Evolutionary conservation across 2,797 vertebrate species (phyloP).

Genomic region (Nannoperca obscura): DNA sequence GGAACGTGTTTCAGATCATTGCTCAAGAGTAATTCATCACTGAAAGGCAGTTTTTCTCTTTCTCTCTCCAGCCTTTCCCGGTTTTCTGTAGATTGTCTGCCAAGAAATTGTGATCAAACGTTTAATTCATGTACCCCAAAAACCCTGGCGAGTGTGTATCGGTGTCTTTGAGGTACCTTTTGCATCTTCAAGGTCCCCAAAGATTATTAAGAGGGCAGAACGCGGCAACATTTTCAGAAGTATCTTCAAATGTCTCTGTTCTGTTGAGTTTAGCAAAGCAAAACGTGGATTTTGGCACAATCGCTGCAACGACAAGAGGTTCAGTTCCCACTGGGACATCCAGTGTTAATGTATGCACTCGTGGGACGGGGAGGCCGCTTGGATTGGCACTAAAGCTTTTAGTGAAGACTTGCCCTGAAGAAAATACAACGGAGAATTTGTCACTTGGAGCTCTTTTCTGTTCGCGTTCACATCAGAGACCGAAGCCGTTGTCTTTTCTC

Average conservation of each 20-base stretch:
- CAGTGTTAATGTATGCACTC: neutral
- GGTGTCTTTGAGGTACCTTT: neutral
- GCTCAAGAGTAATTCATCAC: neutral
- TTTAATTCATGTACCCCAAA: neutral
- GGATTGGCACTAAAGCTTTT: neutral
- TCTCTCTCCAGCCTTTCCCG: neutral
- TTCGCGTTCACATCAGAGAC: neutral
- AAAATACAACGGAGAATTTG: conserved; percentile 6
- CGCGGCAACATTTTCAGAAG: neutral
- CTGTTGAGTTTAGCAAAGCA: neutral
- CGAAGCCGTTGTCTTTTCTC: neutral
- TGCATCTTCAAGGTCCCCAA: too few species aligned
- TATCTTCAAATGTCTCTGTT: neutral
- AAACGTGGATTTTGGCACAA: neutral
- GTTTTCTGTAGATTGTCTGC: conserved; percentile 13
- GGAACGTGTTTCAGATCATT: conserved; percentile 10
- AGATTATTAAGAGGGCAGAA: neutral
- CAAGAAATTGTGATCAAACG: neutral
- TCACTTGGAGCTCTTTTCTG: neutral
- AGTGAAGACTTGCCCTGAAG: neutral
- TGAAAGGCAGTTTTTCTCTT: neutral
- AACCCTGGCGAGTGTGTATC: neutral
- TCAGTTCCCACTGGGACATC: neutral
- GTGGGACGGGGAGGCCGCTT: too few species aligned
- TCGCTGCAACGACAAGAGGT: neutral